Evolutionary conservation across 2,888 invertebrate genomes (phyloP).

Genomic region (Trissolcus brochymenae): DNA sequence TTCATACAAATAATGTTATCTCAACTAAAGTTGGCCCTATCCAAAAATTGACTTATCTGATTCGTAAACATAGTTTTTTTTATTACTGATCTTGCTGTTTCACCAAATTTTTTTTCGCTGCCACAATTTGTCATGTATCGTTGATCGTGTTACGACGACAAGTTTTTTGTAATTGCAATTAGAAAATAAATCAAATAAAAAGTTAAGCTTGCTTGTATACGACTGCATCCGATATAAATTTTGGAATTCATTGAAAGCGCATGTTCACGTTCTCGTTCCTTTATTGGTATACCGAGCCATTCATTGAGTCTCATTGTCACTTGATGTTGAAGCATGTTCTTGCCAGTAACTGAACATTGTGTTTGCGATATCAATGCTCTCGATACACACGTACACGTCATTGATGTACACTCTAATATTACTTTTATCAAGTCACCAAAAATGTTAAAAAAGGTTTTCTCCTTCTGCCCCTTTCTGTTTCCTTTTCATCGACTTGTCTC

Average conservation of each 20-base stretch:
- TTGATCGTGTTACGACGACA: conserved; percentile 8
- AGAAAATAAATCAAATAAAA: too few species aligned
- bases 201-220: conserved; percentile 42
- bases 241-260: conserved; percentile 29
- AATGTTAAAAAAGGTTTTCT: too few species aligned
- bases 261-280: conserved; percentile 27
- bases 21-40: neutral
- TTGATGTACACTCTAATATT: conserved; percentile 14
- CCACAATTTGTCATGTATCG: conserved; percentile 10
- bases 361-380: conserved; percentile 24
- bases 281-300: conserved; percentile 29
- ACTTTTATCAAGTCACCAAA: too few species aligned
- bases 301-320: conserved; percentile 41
- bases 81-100: conserved; percentile 14
- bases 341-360: conserved; percentile 20
- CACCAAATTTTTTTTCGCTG: neutral
- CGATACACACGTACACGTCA: conserved; percentile 19
- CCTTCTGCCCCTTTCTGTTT: too few species aligned
- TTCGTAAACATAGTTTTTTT: conserved; percentile 4
- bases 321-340: conserved; percentile 40
- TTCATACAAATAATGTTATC: conserved; percentile 12
- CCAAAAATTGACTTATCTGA: neutral
- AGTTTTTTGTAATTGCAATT: conserved; percentile 19
- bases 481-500: neutral
- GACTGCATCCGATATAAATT: conserved; percentile 26